Base-by-base conservation (phyloP, 2,888 invertebrate species). In the Leptopilina syphax region DNA sequence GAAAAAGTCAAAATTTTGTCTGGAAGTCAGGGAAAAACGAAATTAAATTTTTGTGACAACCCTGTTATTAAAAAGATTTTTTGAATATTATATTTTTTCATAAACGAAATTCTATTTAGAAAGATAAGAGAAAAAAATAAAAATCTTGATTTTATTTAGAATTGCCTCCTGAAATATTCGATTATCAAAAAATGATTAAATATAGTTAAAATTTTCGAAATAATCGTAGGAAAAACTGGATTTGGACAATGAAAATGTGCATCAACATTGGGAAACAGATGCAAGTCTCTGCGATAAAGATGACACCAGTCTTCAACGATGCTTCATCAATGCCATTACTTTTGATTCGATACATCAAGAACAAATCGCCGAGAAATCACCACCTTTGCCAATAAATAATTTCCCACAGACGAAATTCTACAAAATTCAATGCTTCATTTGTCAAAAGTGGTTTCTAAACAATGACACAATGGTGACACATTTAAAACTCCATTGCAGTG, bases 401-500 rank as follows among this genome's bases (percentile, higher is more conserved):
- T 9, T 77, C 0, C 89, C 88, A 41, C 88, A 87, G 50, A 86
- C 88, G 10, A 91, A 91, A 66, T 91, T 91, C 83, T 91, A 89
- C 83, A 91, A 91, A 83, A 89, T 91, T 68, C 91, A 91, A 82
- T 91, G 91, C 73, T 86, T 89, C 10, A 87, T 91, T 41, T 91
- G 91, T 77, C 90, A 91, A 79, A 91, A 91, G 84, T 91, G 91
- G 91, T 91, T 91, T 80, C 82, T 91, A 6, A 91, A 91, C 81
- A 91, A 91, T 83, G 91, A 91, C 78, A 91, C 91, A 12, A 91
- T 91, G 91, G 89, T 91, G 57, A 90, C 90, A 1, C 91, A 91
- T 80, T 79, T 91, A 67, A 87, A 88, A 66, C 88, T 87, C 70
- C 91, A 91, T 79, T 91, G 90, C 78, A 88, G 84, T 13, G 88